Base-by-base conservation (phyloP, 2,888 invertebrate species). In the Creontiades dilutus region DNA sequence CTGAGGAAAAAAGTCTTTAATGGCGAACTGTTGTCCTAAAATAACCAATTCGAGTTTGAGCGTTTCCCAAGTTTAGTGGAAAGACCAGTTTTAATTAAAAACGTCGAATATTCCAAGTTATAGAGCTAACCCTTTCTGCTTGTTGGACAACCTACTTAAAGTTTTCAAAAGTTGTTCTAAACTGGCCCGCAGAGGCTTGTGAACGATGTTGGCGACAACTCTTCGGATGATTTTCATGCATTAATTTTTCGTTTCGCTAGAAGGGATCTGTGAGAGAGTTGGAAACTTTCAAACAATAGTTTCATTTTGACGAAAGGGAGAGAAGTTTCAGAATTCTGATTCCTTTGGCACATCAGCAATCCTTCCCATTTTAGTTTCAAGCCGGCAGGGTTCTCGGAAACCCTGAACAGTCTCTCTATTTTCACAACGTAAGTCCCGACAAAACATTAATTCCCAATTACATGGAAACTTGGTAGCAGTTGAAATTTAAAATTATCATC, bases 21-120 rank as follows among this genome's bases (percentile, higher is more conserved):
- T 68, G 68, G 68, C 23, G 23, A 68, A 68, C 16, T n/a, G 57
- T 68, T 68, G 68, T 68, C 68, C 68, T 19, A 68, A 61, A 68
- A 68, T 23, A 68, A 68, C 68, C n/a, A 68, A 68, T 23, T 68
- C 68, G 23, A 12, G 68, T 11, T 68, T 23, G 68, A 68, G 19
- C 61, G 19, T 68, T 27, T 11, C 13, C 23, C 9, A 23, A 68
- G 68, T 68, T 68, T 68, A 5, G 68, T 19, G 68, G 11, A 23
- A 68, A 23, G 68, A 68, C 0, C 23, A 19, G 68, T 68, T 68
- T 68, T 68, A 68, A 68, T 68, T 61, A 23, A 68, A 68, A 23
- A 68, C 68, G 23, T 68, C 68, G 68, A 68, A 68, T 68, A 13
- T 19, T 19, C 61, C 61, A n/a, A 61, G n/a, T 61, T 61, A 61